Conservation (phyloP, 2,797 vertebrate species). For the Neoniphon sammara region DNA sequence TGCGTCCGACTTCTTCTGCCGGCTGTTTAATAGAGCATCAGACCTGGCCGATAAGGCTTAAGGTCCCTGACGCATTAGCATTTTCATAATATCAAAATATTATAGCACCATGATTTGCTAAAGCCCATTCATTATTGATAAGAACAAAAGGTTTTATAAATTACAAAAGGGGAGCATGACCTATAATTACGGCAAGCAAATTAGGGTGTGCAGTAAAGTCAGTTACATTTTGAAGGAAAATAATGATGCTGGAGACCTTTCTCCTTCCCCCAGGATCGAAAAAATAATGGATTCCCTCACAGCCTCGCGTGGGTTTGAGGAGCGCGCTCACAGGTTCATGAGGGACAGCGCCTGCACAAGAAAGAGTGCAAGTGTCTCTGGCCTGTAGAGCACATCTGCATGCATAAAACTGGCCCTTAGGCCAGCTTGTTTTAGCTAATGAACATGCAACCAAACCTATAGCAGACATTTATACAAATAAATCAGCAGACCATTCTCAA, state of each 20-base stretch:
- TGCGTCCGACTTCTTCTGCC: conserved; percentile 93
- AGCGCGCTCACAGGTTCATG: conserved; percentile 81
- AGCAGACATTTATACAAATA: conserved; percentile 27
- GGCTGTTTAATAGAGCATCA: conserved; percentile 96
- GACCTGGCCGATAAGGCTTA: conserved; percentile 93
- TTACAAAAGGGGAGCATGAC: conserved; percentile 96
- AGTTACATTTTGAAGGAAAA: conserved; percentile 97
- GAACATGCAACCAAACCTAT: conserved; percentile 26
- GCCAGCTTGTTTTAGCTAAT: conserved; percentile 46
- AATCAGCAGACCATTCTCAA: conserved; percentile 8
- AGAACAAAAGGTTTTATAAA: conserved; percentile 96
- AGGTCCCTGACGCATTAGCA: conserved; percentile 90
- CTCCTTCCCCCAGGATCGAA: conserved; percentile 84
- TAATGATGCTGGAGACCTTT: conserved; percentile 96
- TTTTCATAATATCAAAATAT: conserved; percentile 98
- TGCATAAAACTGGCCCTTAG: conserved; percentile 57
- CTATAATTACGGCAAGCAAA: conserved; percentile 99
- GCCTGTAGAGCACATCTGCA: conserved; percentile 43
- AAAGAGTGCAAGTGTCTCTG: conserved; percentile 79
- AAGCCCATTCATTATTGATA: conserved; percentile 99
- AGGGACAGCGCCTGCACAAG: conserved; percentile 86
- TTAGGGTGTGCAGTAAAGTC: conserved; percentile 94
- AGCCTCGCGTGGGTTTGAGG: conserved; percentile 87
- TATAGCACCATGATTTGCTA: conserved; percentile 87
- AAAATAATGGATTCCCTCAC: conserved; percentile 92